Base-by-base conservation (phyloP, 1,140 invertebrate genomes). In the Phthorimaea operculella region DNA sequence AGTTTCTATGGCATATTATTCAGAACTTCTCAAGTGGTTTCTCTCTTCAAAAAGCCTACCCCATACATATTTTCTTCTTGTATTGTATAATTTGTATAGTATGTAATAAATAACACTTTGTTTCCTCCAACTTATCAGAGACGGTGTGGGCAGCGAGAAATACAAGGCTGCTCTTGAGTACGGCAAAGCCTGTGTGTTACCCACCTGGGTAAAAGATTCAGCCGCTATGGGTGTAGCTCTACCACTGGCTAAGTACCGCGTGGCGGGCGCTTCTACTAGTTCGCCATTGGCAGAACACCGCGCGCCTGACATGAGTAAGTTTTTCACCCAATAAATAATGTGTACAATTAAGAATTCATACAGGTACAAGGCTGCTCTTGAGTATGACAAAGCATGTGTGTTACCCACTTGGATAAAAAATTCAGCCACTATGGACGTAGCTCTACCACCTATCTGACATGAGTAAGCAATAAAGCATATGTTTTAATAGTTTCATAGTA, bases 131-230 rank as follows among this genome's bases (percentile, higher is more conserved):
- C 16, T 48, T 63, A 58, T 8, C 59, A 85, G 82, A 51, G 87
- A 88, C n/a, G 85, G 87, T 14, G 69, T 91, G 2, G 87, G 89
- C 57, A 94, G 94, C 55, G 90, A 94, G 12, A 98, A 98, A 74
- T 92, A 92, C 70, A 92, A 91, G 63, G 92, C 90, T 64, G 95
- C 95, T 0, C 75, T 90, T 49, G 89, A 90, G 62, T 94, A 91
- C 79, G 89, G 90, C 55, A 92, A 94, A 63, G 88, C 90, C 33
- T 93, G 92, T 74, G 88, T 95, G 0, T 87, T 79, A 51, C 87
- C 90, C 0, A 83, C 91, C 12, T 98, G 96, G 95, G 83, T 97
- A 33, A 89, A 88, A 58, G 92, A 95, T 17, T 95, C 93, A 48
- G 84, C 93, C 0, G 83, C 89, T 45, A 88, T 88, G 28, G 93